These are phyloP conservation scores for Cosmia trapezina DNA, from an alignment of 2,888 invertebrate genomes.

Conservation along the genomic window DNA sequence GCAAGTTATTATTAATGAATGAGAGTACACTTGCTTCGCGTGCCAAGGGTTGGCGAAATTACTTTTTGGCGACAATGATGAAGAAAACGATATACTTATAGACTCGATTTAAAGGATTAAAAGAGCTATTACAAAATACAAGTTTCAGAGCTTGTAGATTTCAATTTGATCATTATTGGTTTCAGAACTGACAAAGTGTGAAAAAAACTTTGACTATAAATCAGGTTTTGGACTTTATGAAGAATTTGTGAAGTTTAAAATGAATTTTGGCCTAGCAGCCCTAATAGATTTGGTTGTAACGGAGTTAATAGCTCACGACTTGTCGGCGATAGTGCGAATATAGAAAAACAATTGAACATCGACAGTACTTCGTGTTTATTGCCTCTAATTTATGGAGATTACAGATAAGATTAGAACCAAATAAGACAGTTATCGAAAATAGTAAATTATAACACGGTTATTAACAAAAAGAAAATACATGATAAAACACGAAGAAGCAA, in stretches of 20 bases:
- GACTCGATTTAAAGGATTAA: not conserved
- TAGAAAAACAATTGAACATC: constrained; percentile 76
- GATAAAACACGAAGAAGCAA: constrained; percentile 58
- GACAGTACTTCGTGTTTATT: constrained; percentile 79
- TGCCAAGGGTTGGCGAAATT: constrained; percentile 64
- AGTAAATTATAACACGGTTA: constrained; percentile 59
- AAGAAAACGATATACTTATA: not conserved
- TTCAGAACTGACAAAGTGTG: too few relatives aligned
- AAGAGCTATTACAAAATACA: not conserved
- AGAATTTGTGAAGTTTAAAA: not conserved
- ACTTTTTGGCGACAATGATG: not conserved
- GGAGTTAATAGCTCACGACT: constrained; percentile 86
- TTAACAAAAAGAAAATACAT: constrained; percentile 49
- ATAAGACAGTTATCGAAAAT: constrained; percentile 62
- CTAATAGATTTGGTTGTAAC: constrained; percentile 62
- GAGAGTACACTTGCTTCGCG: constrained; percentile 78
- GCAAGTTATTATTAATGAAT: constrained; percentile 86
- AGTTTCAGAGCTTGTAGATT: not conserved
- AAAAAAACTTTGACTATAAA: too few relatives aligned
- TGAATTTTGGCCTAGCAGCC: constrained; percentile 49
- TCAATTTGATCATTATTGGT: not conserved
- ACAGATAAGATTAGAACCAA: constrained; percentile 65
- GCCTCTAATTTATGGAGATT: constrained; percentile 81
- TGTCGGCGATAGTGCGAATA: constrained; percentile 76
- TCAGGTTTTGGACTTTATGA: too few relatives aligned